Base-by-base conservation (phyloP, 2,113 vertebrate genomes). In the Alexandromys fortis region DNA sequence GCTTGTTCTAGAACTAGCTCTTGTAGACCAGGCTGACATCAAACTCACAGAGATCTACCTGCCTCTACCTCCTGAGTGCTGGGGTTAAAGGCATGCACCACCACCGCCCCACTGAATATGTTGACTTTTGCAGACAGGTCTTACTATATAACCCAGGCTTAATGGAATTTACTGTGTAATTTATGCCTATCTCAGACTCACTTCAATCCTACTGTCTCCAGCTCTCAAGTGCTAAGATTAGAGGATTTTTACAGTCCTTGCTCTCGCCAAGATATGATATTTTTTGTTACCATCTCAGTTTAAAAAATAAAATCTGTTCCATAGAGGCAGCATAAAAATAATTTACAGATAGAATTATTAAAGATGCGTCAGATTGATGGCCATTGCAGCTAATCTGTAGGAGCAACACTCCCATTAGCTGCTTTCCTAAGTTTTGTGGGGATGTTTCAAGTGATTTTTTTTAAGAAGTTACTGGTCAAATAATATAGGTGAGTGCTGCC, bases 291-390 rank as follows among this genome's bases (percentile, higher is more conserved):
- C 55, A 58, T 65, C 63, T 65, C 24, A 65, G 28, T 65, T 65
- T 65, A 65, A 65, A 26, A 65, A 28, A 65, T 58, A 72, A 22
- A 68, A 28, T 26, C 26, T 35, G 35, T 17, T 90, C 19, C 90
- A 6, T 52, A 61, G 88, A 92, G 49, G 42, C 85, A 93, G 3
- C 77, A 35, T 93, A 55, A 93, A 94, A 85, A n/a, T 95, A 61
- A 94, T 82, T 94, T 91, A 52, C 47, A 96, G 92, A 68, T 79
- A 90, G 17, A 89, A n/a, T 92, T 75, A 63, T 0, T n/a, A 9
- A 45, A 49, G 28, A 61, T 26, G 92, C 55, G 47, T 47, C 88
- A 91, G 28, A 38, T 52, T 63, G 22, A 33, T 89, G 28, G 86
- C 26, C 24, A 2, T 72, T 45, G 94, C 24, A 0, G 5, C 12